Evolutionary conservation across 2,113 vertebrate species (phyloP).

Genomic region (Hydrolagus affinis): DNA sequence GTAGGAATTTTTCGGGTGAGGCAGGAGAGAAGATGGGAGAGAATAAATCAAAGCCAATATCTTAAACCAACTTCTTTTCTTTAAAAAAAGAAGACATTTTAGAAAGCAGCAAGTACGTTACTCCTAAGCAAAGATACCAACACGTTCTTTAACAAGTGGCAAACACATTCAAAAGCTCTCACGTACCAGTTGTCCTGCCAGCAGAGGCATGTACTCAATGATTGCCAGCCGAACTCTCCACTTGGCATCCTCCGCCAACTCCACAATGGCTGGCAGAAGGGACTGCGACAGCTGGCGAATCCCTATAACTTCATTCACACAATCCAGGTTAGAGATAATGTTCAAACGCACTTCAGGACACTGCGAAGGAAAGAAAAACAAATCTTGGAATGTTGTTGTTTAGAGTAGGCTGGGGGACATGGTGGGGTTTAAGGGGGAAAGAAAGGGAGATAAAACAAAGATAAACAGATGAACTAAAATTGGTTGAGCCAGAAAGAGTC

Average conservation of each 20-base stretch:
- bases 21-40: too few relatives aligned
- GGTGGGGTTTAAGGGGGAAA: too few relatives aligned
- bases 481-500: too few relatives aligned
- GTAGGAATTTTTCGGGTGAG: too few relatives aligned
- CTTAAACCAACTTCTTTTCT: too few relatives aligned
- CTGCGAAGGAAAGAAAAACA: slow-evolving; percentile 40
- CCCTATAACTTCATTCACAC: slow-evolving; percentile 81
- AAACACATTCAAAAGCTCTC: not conserved
- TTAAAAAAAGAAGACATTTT: too few relatives aligned
- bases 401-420: too few relatives aligned
- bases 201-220: slow-evolving; percentile 82
- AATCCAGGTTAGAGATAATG: slow-evolving; percentile 84
- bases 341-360: slow-evolving; percentile 83
- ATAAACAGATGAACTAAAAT: too few relatives aligned
- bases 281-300: slow-evolving; percentile 82
- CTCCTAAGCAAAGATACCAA: too few relatives aligned
- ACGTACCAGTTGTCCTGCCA: slow-evolving; percentile 81
- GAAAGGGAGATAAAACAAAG: too few relatives aligned
- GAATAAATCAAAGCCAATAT: too few relatives aligned
- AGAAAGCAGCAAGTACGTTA: too few relatives aligned
- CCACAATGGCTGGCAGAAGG: slow-evolving; percentile 77
- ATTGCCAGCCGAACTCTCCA: slow-evolving; percentile 81
- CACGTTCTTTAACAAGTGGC: not conserved
- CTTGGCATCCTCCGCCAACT: slow-evolving; percentile 81
- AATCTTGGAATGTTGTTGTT: not conserved